Conservation (phyloP, 2,797 vertebrate genomes). For the Oryzias sinensis region DNA sequence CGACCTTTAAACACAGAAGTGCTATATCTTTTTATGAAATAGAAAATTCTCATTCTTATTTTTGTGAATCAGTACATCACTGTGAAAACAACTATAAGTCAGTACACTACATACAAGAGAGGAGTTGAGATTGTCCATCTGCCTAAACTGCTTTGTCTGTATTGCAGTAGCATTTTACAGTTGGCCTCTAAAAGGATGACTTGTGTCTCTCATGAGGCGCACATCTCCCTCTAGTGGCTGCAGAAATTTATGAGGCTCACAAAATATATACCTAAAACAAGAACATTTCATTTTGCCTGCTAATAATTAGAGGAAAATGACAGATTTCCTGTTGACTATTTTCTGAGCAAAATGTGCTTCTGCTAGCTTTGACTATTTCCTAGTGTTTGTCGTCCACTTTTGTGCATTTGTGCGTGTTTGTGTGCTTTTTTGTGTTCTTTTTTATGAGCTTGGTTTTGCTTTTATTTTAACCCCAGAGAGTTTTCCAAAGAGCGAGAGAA, state of each 20-base stretch:
- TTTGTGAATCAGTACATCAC: too few relatives aligned
- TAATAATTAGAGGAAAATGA: background rate
- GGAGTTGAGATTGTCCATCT: constrained; percentile 45
- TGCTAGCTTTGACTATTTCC: constrained; percentile 29
- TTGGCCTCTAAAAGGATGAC: constrained; percentile 51
- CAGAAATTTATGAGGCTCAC: background rate
- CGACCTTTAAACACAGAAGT: too few relatives aligned
- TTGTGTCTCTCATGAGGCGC: constrained; percentile 43
- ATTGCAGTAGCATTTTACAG: constrained; percentile 49
- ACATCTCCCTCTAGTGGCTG: constrained; percentile 73
- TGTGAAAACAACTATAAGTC: too few relatives aligned
- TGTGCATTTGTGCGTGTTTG: constrained; percentile 57
- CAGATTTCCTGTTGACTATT: constrained; percentile 2
- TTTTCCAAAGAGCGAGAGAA: constrained; percentile 99
- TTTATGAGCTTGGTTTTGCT: constrained; percentile 58
- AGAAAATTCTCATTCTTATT: too few relatives aligned
- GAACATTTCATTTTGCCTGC: too few relatives aligned
- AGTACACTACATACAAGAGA: too few relatives aligned
- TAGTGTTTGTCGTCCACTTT: background rate
- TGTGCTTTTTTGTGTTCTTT: constrained; percentile 48
- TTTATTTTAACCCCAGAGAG: constrained; percentile 82
- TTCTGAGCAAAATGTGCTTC: constrained; percentile 3
- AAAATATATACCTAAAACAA: constrained; percentile 5
- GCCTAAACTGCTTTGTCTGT: constrained; percentile 51
- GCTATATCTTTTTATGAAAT: too few relatives aligned